phyloP scores from a whole-genome alignment of 2,888 invertebrate species.

The Drosophila seclusa region DNA sequence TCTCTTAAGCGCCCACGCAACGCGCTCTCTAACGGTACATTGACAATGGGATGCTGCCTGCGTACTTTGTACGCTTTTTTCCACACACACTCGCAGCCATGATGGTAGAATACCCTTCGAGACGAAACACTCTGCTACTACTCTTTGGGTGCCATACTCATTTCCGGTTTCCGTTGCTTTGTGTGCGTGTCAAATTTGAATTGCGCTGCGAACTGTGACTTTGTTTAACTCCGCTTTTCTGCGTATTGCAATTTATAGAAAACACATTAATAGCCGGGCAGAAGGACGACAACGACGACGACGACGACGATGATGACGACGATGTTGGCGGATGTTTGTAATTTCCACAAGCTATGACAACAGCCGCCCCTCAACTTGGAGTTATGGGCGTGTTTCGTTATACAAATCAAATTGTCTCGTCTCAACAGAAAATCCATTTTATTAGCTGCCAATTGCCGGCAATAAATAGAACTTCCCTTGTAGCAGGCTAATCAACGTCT shows the following conservation, averaged over 20 bases:
- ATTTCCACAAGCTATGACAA: conserved; percentile 62
- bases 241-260: conserved; percentile 74
- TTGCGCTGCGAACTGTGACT: conserved; percentile 63
- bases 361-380: conserved; percentile 11
- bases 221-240: conserved; percentile 33
- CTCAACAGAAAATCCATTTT: conserved; percentile 62
- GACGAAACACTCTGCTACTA: conserved; percentile 46
- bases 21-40: conserved; percentile 39
- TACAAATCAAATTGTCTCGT: conserved; percentile 76
- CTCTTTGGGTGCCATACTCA: conserved; percentile 77
- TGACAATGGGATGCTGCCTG: conserved; percentile 29
- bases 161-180: conserved; percentile 83
- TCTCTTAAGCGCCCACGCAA: conserved; percentile 46
- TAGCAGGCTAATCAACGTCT: conserved; percentile 77
- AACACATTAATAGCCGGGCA: conserved; percentile 68
- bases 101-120: conserved; percentile 29
- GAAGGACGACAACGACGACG: conserved; percentile 27
- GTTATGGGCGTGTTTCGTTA: conserved; percentile 61
- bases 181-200: conserved; percentile 80
- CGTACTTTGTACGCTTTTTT: conserved; percentile 16
- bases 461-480: conserved; percentile 75
- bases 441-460: conserved; percentile 74
- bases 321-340: conserved; percentile 70
- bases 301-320: conserved; percentile 15
- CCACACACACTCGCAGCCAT: conserved; percentile 20